Percentiles rank a stretch among this genome's conserved stretches.
Conservation (phyloP, 1,140 invertebrate genomes). For the Drosophila ficusphila region DNA sequence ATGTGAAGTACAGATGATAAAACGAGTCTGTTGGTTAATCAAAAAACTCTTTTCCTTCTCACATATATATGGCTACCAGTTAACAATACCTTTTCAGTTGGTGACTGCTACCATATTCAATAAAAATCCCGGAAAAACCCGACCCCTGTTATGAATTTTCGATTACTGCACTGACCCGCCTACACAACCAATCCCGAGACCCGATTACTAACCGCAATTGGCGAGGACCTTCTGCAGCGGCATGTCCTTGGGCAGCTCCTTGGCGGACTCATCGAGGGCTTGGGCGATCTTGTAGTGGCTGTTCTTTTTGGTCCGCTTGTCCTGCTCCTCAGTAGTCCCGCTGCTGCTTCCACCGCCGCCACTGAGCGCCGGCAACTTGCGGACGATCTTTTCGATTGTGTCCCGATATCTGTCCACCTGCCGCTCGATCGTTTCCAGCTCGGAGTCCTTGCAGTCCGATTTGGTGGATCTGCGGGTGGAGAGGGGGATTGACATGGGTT, state of each 20-base stretch:
- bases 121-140: too few relatives aligned
- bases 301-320: slow-evolving; percentile 89
- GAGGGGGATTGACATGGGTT: slow-evolving; percentile 15
- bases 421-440: slow-evolving; percentile 93
- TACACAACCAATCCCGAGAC: slow-evolving; percentile 3
- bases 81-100: too few relatives aligned
- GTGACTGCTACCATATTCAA: too few relatives aligned
- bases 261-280: slow-evolving; percentile 86
- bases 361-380: slow-evolving; percentile 86
- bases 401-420: slow-evolving; percentile 93
- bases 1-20: too few relatives aligned
- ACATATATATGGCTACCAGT: too few relatives aligned
- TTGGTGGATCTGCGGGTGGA: slow-evolving; percentile 86
- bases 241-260: slow-evolving; percentile 86
- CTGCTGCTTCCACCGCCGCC: slow-evolving; percentile 50
- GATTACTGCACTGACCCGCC: background rate
- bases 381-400: slow-evolving; percentile 89
- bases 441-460: slow-evolving; percentile 94
- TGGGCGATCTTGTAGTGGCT: slow-evolving; percentile 86
- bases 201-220: slow-evolving; percentile 86
- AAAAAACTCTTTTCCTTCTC: too few relatives aligned
- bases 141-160: background rate
- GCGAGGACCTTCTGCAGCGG: slow-evolving; percentile 85
- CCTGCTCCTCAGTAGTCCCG: slow-evolving; percentile 87
- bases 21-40: too few relatives aligned